Base-by-base conservation (phyloP, 2,888 invertebrate species). In the Sminthurinus aureus region DNA sequence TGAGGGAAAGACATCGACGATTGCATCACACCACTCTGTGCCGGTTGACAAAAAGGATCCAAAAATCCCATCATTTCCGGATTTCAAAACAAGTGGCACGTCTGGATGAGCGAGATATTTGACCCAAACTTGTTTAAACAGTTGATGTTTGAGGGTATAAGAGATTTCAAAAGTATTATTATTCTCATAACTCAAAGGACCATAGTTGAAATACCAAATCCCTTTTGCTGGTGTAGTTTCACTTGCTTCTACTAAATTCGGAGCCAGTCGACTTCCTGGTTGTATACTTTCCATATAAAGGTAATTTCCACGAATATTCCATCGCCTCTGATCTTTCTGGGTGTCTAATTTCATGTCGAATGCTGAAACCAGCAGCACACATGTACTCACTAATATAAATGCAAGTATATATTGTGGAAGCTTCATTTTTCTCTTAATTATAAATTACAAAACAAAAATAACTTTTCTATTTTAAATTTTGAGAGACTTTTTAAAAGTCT, bases 221-320 rank as follows among this genome's bases (percentile, higher is more conserved):
- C 79, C 79, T 15, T 50, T 50, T 4, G 24, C 24, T 0, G 79
- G 18, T 0, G 13, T 24, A 13, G 71, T 13, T 3, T 15, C n/a
- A 24, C 26, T 38, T 13, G 79, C 69, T 9, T 12, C 15, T 15
- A n/a, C 18, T 15, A 38, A n/a, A 18, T 38, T 15, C n/a, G 79
- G 79, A 15, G 67, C 26, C 6, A 79, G n/a, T 38, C 26, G 26
- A 18, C 69, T 24, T 6, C 79, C 69, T 9, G n/a, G 15, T 2
- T 11, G 24, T n/a, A 79, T 38, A n/a, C 38, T 69, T 18, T 69
- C 22, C 6, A 69, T 69, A 26, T 79, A 79, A 18, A 79, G 50
- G n/a, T 79, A 79, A 38, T 38, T 79, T 69, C 79, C 79, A 69
- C 69, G 11, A 69, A 79, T 38, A 24, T n/a, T 38, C 79, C 79